Evolutionary conservation across 2,797 vertebrate genomes (phyloP).

Genomic region (Manis pentadactyla): DNA sequence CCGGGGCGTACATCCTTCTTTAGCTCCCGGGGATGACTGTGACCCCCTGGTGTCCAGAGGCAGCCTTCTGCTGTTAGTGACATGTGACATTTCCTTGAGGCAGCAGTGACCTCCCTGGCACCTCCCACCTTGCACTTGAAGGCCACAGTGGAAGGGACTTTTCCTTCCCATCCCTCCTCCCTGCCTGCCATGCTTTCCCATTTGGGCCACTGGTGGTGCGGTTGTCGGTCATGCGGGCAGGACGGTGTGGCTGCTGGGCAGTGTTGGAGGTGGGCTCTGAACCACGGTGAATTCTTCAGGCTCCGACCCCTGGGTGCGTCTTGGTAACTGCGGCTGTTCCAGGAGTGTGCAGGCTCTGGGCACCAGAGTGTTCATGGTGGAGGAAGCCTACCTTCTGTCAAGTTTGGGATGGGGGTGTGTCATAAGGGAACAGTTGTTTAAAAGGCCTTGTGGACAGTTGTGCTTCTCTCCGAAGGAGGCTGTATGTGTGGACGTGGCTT

Average conservation of each 20-base stretch:
- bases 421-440: fast-evolving
- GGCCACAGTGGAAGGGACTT: too few species aligned
- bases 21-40: background rate
- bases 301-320: background rate
- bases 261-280: background rate
- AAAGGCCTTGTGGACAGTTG: fast-evolving
- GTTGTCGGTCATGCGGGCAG: too few species aligned
- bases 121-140: background rate
- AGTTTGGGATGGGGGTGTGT: fast-evolving
- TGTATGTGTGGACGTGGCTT: background rate
- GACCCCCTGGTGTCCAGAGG: background rate
- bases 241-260: background rate
- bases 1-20: fast-evolving
- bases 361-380: background rate
- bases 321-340: background rate
- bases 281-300: background rate
- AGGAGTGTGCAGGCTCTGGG: background rate
- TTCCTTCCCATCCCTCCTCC: background rate
- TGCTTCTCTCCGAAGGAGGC: background rate
- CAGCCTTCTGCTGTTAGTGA: background rate
- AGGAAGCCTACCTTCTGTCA: background rate
- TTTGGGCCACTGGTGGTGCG: background rate
- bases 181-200: background rate
- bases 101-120: background rate
- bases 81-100: background rate